These are phyloP conservation scores for Oscarella lobularis DNA, from an alignment of 37 sponge, comb jelly and placozoan genomes.

Conservation along the genomic window DNA sequence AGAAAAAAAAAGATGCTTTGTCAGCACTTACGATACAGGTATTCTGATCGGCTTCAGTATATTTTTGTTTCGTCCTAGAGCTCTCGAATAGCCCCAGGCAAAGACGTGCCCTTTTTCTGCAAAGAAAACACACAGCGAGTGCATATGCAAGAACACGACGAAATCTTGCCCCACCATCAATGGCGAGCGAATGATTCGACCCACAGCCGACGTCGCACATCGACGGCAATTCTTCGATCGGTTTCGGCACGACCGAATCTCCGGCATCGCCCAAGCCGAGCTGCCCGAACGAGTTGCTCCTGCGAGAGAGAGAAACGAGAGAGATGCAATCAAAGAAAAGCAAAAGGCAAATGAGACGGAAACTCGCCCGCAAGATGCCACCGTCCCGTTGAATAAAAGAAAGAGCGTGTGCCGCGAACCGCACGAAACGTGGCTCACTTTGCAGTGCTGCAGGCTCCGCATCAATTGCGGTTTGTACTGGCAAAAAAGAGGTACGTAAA, in stretches of 20 bases:
- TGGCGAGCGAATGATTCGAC: background rate
- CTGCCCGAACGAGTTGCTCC: background rate
- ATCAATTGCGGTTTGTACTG: background rate
- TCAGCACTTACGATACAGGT: background rate
- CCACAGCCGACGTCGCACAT: background rate
- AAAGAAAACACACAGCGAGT: background rate
- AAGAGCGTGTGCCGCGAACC: background rate
- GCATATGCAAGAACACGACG: no score
- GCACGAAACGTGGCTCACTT: background rate
- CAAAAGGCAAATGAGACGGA: no score
- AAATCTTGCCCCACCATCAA: background rate
- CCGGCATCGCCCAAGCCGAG: background rate
- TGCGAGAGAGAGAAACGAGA: background rate
- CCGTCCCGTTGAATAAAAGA: background rate
- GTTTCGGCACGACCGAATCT: background rate
- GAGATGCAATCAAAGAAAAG: no score
- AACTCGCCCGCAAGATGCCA: background rate
- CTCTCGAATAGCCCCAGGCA: background rate
- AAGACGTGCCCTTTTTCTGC: background rate
- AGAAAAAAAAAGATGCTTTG: background rate
- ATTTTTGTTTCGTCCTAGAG: background rate
- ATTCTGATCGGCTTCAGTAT: background rate
- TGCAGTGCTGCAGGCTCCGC: background rate
- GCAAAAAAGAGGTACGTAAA: no score
- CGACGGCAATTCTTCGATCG: background rate